Conservation (phyloP, 2,797 vertebrate species). For the Acrossocheilus wenchowensis region DNA sequence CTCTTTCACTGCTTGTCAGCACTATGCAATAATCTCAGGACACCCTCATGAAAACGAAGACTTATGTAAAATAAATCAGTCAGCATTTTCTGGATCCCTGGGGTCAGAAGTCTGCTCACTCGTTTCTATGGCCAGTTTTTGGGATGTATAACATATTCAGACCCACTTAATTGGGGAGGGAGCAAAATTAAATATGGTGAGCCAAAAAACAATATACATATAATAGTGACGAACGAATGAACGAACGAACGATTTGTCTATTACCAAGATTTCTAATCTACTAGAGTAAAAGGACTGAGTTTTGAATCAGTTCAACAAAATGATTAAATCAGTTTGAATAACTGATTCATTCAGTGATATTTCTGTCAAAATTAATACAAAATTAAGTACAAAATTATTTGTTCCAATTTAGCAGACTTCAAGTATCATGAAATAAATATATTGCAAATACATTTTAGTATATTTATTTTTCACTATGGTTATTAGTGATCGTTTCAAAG, state of each 20-base stretch:
- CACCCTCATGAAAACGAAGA: conserved; percentile 10
- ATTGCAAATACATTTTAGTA: background rate
- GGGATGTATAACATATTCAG: background rate
- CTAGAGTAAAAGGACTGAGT: background rate
- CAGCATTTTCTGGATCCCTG: conserved; percentile 4
- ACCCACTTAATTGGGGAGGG: background rate
- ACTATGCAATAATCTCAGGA: conserved; percentile 37
- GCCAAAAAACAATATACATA: background rate
- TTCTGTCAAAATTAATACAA: background rate
- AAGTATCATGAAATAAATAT: too few relatives aligned
- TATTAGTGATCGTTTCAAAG: background rate
- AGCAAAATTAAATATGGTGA: background rate
- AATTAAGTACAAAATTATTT: too few relatives aligned
- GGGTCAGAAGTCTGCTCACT: conserved; percentile 2
- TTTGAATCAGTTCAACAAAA: background rate
- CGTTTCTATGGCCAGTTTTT: background rate
- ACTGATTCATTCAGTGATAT: background rate
- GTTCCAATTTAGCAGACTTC: too few relatives aligned
- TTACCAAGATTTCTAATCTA: background rate
- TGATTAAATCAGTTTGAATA: background rate
- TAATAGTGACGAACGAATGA: too few relatives aligned
- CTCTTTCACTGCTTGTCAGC: conserved; percentile 9
- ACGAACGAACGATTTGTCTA: background rate
- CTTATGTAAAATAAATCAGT: conserved; percentile 44
- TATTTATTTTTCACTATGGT: too few relatives aligned